Evolutionary conservation across 2,888 invertebrate genomes (phyloP).

Genomic region (Chymomyza caudatula): DNA sequence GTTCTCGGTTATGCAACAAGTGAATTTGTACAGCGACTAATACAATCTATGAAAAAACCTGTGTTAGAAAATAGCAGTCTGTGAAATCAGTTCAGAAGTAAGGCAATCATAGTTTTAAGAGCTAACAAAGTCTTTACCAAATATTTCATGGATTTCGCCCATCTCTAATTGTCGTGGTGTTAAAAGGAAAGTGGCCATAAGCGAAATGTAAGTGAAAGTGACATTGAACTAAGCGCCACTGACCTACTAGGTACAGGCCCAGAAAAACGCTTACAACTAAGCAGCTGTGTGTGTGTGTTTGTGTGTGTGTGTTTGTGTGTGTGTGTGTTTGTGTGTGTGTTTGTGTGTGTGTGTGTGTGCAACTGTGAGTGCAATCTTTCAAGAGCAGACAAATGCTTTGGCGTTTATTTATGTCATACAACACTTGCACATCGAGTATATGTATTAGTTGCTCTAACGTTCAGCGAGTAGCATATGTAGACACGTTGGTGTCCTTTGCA

Average conservation of each 20-base stretch:
- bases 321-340: background rate
- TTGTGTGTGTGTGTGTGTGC: background rate
- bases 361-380: slow-evolving; percentile 54
- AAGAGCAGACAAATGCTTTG: slow-evolving; percentile 60
- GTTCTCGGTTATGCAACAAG: too few species aligned
- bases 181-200: background rate
- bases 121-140: background rate
- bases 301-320: background rate
- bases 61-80: too few species aligned
- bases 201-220: background rate
- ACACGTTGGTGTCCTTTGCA: background rate
- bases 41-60: too few species aligned
- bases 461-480: background rate
- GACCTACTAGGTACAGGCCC: background rate
- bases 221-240: background rate
- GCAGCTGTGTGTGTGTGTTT: background rate
- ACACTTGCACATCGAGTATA: background rate
- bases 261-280: background rate
- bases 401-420: slow-evolving; percentile 46
- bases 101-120: too few species aligned
- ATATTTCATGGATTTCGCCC: background rate
- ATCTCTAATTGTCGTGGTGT: too few species aligned
- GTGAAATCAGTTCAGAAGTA: too few species aligned
- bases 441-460: background rate
- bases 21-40: too few species aligned